Conservation (phyloP, 2,797 vertebrate genomes). For the Melanotaenia pygmaea region DNA sequence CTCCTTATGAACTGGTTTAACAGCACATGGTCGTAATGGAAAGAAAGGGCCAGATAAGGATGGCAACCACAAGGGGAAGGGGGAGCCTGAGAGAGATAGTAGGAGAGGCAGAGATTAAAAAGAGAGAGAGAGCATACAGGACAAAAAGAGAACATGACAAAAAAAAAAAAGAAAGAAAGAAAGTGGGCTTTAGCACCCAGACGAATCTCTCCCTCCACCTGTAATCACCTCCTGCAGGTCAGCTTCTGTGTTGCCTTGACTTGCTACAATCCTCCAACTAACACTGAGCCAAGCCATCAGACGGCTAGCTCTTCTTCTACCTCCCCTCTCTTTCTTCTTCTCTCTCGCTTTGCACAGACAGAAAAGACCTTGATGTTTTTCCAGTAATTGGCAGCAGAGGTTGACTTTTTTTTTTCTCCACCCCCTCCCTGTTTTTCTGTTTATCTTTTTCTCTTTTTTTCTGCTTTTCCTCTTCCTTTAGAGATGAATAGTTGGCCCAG, state of each 20-base stretch:
- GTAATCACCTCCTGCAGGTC: constrained; percentile 76
- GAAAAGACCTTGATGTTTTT: constrained; percentile 89
- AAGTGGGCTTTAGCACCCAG: constrained; percentile 42
- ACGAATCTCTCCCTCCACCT: constrained; percentile 64
- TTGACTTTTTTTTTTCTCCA: constrained; percentile 75
- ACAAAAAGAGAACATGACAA: constrained; percentile 10
- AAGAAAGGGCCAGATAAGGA: constrained; percentile 56
- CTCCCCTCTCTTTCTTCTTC: constrained; percentile 51
- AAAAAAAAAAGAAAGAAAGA: constrained; percentile 29
- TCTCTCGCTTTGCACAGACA: constrained; percentile 77
- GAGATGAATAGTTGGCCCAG: constrained; percentile 94
- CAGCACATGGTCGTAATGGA: constrained; percentile 33
- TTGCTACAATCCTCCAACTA: constrained; percentile 62
- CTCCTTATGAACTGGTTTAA: constrained; percentile 59
- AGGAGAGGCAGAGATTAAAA: constrained; percentile 33
- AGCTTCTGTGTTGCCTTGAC: constrained; percentile 50
- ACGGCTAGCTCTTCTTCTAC: constrained; percentile 49
- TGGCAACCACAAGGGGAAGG: constrained; percentile 28
- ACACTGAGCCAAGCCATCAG: constrained; percentile 69
- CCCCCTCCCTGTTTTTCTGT: constrained; percentile 38
- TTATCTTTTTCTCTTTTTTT: constrained; percentile 58
- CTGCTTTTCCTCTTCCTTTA: constrained; percentile 86
- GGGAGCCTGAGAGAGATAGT: constrained; percentile 47
- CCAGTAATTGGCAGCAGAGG: constrained; percentile 95
- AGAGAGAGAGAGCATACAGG: constrained; percentile 23